These are phyloP conservation scores for Jordanella pulchra DNA, from an alignment of 2,797 vertebrate genomes.

Conservation along the genomic window DNA sequence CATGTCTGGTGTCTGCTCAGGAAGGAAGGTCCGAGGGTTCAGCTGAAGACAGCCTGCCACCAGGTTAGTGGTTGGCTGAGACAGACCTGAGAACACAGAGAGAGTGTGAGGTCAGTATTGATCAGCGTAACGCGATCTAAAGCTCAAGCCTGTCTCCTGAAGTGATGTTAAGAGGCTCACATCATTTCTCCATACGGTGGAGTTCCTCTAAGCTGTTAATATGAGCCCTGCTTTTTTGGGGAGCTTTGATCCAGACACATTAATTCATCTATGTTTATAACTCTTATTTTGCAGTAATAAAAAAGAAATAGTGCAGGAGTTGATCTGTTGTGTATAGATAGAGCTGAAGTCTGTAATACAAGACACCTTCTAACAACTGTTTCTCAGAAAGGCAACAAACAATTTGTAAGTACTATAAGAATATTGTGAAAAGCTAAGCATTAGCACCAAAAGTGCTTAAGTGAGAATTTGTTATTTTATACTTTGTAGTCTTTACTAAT, in stretches of 20 bases:
- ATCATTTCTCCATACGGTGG: neutral
- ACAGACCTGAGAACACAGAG: constrained; percentile 79
- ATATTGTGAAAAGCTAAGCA: neutral
- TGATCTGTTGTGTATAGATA: neutral
- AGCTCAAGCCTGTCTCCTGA: neutral
- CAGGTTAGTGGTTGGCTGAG: constrained; percentile 96
- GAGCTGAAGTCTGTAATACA: too few species aligned
- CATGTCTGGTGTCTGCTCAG: constrained; percentile 92
- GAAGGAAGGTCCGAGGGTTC: constrained; percentile 95
- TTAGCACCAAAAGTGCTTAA: neutral
- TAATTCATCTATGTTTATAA: neutral
- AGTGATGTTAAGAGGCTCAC: neutral
- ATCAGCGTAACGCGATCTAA: neutral
- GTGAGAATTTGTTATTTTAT: neutral
- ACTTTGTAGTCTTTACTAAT: neutral
- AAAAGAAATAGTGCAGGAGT: neutral
- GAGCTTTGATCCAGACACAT: neutral
- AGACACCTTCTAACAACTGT: neutral
- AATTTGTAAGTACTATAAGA: neutral
- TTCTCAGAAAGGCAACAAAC: neutral
- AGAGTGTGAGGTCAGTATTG: neutral
- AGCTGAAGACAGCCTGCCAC: constrained; percentile 97
- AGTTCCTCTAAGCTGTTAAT: neutral
- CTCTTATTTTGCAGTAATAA: neutral
- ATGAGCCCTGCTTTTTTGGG: neutral